phyloP scores from a whole-genome alignment of 53 echinoderm and acorn worm genomes.

The Arbacia lixula region DNA sequence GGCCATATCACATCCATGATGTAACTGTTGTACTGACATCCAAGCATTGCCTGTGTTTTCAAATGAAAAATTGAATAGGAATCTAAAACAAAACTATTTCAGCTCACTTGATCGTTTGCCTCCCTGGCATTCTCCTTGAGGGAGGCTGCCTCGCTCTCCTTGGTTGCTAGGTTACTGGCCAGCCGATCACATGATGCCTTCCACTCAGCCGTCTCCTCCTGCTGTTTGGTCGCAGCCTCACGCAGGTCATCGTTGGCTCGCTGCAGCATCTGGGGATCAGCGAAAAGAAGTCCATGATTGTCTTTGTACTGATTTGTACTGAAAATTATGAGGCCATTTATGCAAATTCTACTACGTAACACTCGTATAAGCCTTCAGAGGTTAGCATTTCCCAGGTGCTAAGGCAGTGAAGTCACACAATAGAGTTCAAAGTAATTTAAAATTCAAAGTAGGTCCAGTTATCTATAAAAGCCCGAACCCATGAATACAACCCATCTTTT shows the following conservation, averaged over 20 bases:
- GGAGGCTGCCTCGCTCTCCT: slow-evolving; percentile 79
- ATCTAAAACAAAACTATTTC: background rate
- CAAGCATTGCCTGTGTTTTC: too few species aligned
- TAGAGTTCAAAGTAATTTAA: slow-evolving; percentile 26
- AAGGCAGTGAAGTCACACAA: slow-evolving; percentile 23
- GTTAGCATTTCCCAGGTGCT: slow-evolving; percentile 25
- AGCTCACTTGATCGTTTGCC: slow-evolving; percentile 81
- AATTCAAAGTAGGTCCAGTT: slow-evolving; percentile 9
- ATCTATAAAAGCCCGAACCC: too few species aligned
- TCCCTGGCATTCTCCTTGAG: slow-evolving; percentile 76
- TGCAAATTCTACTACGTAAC: slow-evolving; percentile 17
- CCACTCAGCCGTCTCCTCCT: slow-evolving; percentile 94
- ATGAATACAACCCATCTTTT: too few species aligned
- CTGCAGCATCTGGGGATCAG: slow-evolving; percentile 91
- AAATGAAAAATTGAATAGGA: too few species aligned
- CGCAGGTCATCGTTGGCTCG: slow-evolving; percentile 95
- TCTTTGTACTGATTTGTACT: too few species aligned
- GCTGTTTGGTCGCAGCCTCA: slow-evolving; percentile 70
- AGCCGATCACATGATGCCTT: slow-evolving; percentile 83
- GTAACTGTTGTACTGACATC: too few species aligned
- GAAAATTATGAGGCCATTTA: too few species aligned
- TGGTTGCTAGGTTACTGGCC: slow-evolving; percentile 69
- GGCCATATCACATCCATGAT: too few species aligned
- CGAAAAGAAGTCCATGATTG: too few species aligned
- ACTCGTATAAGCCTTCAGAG: slow-evolving; percentile 29